phyloP scores from a whole-genome alignment of 2,113 vertebrate genomes.

The Phrynosoma blainvillii region DNA sequence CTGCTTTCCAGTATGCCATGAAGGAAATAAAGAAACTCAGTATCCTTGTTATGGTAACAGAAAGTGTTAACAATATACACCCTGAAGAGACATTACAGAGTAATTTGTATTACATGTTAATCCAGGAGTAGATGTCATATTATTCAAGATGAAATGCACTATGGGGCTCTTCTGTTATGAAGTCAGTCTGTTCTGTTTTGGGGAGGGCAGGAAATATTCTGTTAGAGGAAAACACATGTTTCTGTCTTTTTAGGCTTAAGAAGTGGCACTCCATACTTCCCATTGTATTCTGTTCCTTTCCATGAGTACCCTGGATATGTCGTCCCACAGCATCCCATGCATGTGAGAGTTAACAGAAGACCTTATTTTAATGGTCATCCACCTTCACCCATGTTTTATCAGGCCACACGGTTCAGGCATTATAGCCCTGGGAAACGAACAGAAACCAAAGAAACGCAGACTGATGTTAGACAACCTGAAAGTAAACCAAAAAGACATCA shows the following conservation, averaged over 20 bases:
- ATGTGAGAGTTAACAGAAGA: constrained; percentile 59
- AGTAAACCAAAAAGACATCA: constrained; percentile 56
- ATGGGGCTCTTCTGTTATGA: background rate
- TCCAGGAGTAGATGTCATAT: background rate
- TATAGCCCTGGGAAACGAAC: constrained; percentile 58
- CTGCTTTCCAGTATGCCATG: too few relatives aligned
- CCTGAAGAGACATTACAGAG: background rate
- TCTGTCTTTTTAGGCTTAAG: constrained; percentile 56
- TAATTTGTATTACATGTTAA: background rate
- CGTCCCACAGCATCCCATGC: constrained; percentile 59
- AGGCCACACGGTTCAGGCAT: constrained; percentile 60
- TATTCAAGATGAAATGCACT: background rate
- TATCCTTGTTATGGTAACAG: background rate
- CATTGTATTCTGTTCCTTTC: constrained; percentile 57
- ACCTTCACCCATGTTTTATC: constrained; percentile 69
- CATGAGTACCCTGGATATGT: constrained; percentile 65
- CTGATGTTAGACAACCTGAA: constrained; percentile 68
- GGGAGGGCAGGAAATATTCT: background rate
- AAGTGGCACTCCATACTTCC: constrained; percentile 64
- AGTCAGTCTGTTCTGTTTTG: background rate
- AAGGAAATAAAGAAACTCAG: background rate
- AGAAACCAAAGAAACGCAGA: constrained; percentile 71
- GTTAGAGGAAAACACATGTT: background rate
- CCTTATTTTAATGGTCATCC: constrained; percentile 66
- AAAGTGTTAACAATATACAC: background rate